Conservation (phyloP, 2,113 vertebrate species). For the Narcine bancroftii region DNA sequence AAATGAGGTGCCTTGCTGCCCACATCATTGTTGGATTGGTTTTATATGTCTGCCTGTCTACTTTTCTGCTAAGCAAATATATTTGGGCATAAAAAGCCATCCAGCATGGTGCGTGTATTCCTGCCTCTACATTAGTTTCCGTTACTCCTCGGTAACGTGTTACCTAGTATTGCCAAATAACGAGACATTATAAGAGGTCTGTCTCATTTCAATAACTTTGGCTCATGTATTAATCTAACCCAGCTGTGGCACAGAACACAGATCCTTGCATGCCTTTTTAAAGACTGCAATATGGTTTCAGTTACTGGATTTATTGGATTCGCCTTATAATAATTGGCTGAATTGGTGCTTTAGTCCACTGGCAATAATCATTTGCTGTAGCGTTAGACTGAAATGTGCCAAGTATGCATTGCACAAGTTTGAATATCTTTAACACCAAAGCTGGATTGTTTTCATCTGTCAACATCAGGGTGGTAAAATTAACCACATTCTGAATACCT, state of each 20-base stretch:
- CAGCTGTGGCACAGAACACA: not conserved
- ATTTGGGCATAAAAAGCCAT: not conserved
- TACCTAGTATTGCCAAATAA: not conserved
- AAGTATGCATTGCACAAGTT: not conserved
- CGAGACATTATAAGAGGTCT: not conserved
- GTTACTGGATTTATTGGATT: constrained; percentile 20
- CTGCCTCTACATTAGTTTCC: not conserved
- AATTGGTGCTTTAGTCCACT: not conserved
- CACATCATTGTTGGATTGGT: not conserved
- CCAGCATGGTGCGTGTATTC: not conserved
- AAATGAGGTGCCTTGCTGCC: not conserved
- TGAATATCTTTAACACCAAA: not conserved
- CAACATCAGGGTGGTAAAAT: not conserved
- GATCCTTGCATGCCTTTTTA: not conserved
- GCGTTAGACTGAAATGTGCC: not conserved
- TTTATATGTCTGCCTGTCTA: not conserved
- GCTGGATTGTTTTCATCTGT: not conserved
- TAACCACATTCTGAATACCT: not conserved
- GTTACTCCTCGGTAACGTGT: not conserved
- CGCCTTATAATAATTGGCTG: constrained; percentile 14
- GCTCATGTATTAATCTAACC: not conserved
- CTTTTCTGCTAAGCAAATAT: not conserved
- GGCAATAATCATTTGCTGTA: not conserved
- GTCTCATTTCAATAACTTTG: constrained; percentile 16
- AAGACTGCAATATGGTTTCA: constrained; percentile 26